Conservation (phyloP, 1,140 invertebrate genomes). For the Drosophila arawakana region DNA sequence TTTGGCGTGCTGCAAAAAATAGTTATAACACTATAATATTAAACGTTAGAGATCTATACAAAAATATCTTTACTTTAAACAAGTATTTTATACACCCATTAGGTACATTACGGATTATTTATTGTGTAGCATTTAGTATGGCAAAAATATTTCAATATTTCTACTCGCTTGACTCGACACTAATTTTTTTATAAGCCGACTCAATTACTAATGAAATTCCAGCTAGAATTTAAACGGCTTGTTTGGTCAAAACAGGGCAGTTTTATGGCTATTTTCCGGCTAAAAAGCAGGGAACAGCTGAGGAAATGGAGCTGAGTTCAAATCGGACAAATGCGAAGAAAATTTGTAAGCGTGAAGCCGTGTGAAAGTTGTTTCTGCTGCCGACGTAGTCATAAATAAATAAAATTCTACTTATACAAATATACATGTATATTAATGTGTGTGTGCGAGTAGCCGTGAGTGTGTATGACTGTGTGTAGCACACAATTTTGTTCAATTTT, state of each 20-base stretch:
- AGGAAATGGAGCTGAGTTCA: slow-evolving; percentile 23
- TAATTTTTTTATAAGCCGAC: too few relatives aligned
- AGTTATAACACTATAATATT: too few relatives aligned
- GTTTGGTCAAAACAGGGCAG: not conserved
- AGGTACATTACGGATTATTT: too few relatives aligned
- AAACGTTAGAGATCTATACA: too few relatives aligned
- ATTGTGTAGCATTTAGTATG: too few relatives aligned
- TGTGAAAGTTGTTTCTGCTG: slow-evolving; percentile 48
- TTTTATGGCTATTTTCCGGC: not conserved
- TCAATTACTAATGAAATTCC: not conserved
- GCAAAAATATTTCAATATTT: too few relatives aligned
- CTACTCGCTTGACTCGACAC: too few relatives aligned
- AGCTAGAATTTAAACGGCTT: not conserved
- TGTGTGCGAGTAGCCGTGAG: slow-evolving; percentile 17
- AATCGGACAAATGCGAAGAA: slow-evolving; percentile 43
- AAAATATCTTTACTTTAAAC: too few relatives aligned
- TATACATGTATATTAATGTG: slow-evolving; percentile 12
- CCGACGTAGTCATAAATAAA: slow-evolving; percentile 68
- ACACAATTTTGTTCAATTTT: slow-evolving; percentile 39
- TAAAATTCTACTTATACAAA: slow-evolving; percentile 69
- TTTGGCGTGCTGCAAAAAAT: too few relatives aligned
- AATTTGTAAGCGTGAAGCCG: slow-evolving; percentile 61
- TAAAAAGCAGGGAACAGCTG: not conserved
- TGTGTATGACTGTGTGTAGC: slow-evolving; percentile 37
- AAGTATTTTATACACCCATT: too few relatives aligned